A percentile compares a stretch with the other conserved stretches of the same genome.
These are phyloP conservation scores for Camptogramma bilineatum DNA, from an alignment of 2,888 invertebrate species.

Conservation along the genomic window DNA sequence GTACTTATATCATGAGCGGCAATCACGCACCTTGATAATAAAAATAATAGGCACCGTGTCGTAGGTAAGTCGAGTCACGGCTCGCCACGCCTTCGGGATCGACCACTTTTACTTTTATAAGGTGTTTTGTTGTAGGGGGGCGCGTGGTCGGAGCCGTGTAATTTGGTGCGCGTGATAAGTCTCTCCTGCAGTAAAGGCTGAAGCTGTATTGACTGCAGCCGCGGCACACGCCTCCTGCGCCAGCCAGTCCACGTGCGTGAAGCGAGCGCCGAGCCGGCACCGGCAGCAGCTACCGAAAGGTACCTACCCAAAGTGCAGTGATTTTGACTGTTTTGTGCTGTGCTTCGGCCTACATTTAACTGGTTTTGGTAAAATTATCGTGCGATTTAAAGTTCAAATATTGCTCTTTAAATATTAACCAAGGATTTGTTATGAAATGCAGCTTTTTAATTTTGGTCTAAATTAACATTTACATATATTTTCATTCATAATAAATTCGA, in stretches of 20 bases:
- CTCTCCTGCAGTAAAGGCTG: constrained; percentile 47
- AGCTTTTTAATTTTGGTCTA: neutral
- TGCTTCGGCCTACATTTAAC: constrained; percentile 31
- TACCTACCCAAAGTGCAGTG: constrained; percentile 43
- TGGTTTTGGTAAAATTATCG: constrained; percentile 33
- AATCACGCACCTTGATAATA: constrained; percentile 63
- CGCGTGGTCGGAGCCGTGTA: constrained; percentile 46
- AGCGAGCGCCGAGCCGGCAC: constrained; percentile 46
- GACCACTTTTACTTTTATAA: constrained; percentile 80
- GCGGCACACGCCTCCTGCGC: constrained; percentile 56
- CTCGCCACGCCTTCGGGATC: constrained; percentile 74
- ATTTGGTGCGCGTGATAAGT: constrained; percentile 55
- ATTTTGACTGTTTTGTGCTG: constrained; percentile 41
- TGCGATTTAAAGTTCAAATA: constrained; percentile 12
- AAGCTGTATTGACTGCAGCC: constrained; percentile 61
- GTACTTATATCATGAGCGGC: constrained; percentile 52
- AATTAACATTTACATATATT: neutral
- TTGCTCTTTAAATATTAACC: constrained; percentile 3
- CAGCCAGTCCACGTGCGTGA: constrained; percentile 53
- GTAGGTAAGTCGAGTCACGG: constrained; percentile 63
- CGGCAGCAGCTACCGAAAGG: constrained; percentile 37
- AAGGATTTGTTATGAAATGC: neutral
- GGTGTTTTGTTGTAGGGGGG: constrained; percentile 66
- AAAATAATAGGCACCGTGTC: constrained; percentile 49
- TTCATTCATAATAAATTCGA: too few species aligned